Evolutionary conservation across 2,888 invertebrate species (phyloP), one percentile per base, ranked within the genome.

Genomic region (Orchesellides sinensis): DNA sequence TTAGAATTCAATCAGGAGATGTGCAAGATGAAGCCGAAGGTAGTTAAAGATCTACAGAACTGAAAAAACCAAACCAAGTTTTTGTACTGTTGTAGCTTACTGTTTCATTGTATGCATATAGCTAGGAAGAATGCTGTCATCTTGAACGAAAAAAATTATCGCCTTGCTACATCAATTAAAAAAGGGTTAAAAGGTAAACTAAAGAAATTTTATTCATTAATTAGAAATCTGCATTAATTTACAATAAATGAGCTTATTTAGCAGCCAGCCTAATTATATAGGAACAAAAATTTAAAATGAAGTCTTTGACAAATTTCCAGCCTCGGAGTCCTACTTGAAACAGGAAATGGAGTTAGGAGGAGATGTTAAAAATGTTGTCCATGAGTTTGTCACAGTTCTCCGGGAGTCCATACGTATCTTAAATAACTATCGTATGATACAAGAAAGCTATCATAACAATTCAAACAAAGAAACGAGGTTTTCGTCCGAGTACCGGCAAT

Each of bases 301-400:
- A 79, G 70, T 63, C 2, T 45, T 78, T 1, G 78, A 79, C 17
- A 29, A 45, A 0, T 65, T 19, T n/a, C n/a, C n/a, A n/a, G n/a
- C n/a, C n/a, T n/a, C n/a, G n/a, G n/a, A n/a, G n/a, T n/a, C n/a
- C n/a, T n/a, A n/a, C n/a, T 65, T 79, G 21, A 12, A 45, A 27
- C 19, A 49, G 17, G 56, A 69, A 4, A n/a, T 63, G 17, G 68
- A 70, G 5, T 23, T 32, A 0, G 61, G 52, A 1, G 4, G 21
- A 14, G 12, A 17, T 6, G 8, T 52, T 19, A 47, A 63, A 49
- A 52, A 32, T 0, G 17, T 59, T n/a, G 47, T 70, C 4, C 32
- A 69, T 17, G 72, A 79, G 29, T 79, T 79, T 27, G n/a, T 25
- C 8, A 45, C 8, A 6, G 72, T 79, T 17, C 70, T 79, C 14